Conservation (phyloP, 2,113 vertebrate species). For the Dicrurus megarhynchus region DNA sequence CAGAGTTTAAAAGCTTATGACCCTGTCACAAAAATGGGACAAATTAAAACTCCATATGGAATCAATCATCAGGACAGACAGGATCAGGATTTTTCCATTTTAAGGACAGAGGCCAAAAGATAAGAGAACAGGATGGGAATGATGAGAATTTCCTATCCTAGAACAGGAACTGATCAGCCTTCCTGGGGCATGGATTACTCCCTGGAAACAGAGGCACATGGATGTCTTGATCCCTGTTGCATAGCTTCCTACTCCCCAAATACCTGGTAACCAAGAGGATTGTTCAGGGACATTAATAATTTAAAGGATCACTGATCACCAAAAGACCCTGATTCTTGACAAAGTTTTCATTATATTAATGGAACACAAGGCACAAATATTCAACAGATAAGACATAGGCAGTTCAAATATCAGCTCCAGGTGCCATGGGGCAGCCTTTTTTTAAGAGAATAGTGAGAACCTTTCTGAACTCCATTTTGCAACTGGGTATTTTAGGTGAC, state of each 20-base stretch:
- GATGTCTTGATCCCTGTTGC: not conserved
- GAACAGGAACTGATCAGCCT: not conserved
- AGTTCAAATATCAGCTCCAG: not conserved
- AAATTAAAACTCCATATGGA: not conserved
- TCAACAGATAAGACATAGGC: not conserved
- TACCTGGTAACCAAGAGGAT: not conserved
- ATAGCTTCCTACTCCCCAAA: not conserved
- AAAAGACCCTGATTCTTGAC: not conserved
- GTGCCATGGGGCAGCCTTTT: not conserved
- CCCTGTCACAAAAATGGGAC: not conserved
- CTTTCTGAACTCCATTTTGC: not conserved
- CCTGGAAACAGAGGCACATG: not conserved
- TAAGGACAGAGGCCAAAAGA: not conserved
- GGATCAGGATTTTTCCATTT: not conserved
- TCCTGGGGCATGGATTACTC: not conserved
- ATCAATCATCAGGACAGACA: not conserved
- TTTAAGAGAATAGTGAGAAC: not conserved
- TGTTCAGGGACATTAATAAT: not conserved
- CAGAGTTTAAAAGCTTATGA: not conserved
- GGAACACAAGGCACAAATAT: not conserved
- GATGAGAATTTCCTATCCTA: not conserved
- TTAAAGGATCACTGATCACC: not conserved
- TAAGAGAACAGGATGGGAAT: not conserved
- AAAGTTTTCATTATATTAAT: not conserved
- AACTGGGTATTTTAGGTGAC: not conserved